Evolutionary conservation across 2,113 vertebrate species (phyloP).

Genomic region (Colistium nudipinnis): DNA sequence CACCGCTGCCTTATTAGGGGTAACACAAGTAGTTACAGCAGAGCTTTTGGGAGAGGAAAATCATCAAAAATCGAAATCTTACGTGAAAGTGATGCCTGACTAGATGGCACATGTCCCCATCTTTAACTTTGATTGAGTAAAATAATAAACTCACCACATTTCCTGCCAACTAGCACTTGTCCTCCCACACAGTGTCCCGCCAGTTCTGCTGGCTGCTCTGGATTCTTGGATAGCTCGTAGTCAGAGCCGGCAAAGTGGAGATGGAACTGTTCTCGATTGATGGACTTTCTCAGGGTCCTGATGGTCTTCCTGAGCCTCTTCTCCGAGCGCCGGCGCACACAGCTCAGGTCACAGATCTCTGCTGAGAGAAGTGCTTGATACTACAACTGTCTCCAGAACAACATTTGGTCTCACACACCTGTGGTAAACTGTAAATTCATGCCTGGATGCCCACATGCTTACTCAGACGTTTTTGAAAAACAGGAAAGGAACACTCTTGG

Average conservation of each 20-base stretch:
- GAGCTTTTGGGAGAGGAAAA: slow-evolving; percentile 2
- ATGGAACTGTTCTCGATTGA: slow-evolving; percentile 92
- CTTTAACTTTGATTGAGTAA: background rate
- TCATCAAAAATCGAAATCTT: background rate
- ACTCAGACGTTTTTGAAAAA: background rate
- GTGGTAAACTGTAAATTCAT: background rate
- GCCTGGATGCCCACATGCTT: slow-evolving; percentile 44
- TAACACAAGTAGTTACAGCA: slow-evolving; percentile 11
- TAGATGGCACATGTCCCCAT: slow-evolving; percentile 5
- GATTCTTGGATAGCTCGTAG: slow-evolving; percentile 85
- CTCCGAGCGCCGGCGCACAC: slow-evolving; percentile 88
- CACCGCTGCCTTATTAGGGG: slow-evolving; percentile 12
- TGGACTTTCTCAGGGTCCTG: slow-evolving; percentile 91
- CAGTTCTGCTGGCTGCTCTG: slow-evolving; percentile 69
- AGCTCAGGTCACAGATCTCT: slow-evolving; percentile 92
- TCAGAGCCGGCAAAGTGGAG: slow-evolving; percentile 88
- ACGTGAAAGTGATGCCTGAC: background rate
- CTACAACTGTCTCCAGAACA: slow-evolving; percentile 56
- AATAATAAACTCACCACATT: slow-evolving; percentile 88
- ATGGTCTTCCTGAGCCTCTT: slow-evolving; percentile 94
- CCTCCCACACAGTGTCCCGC: slow-evolving; percentile 85
- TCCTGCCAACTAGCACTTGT: slow-evolving; percentile 83
- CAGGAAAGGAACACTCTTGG: slow-evolving; percentile 1
- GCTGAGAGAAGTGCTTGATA: slow-evolving; percentile 74
- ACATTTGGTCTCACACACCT: background rate